phyloP scores from a whole-genome alignment of 2,113 vertebrate species.

The Hassar affinis region DNA sequence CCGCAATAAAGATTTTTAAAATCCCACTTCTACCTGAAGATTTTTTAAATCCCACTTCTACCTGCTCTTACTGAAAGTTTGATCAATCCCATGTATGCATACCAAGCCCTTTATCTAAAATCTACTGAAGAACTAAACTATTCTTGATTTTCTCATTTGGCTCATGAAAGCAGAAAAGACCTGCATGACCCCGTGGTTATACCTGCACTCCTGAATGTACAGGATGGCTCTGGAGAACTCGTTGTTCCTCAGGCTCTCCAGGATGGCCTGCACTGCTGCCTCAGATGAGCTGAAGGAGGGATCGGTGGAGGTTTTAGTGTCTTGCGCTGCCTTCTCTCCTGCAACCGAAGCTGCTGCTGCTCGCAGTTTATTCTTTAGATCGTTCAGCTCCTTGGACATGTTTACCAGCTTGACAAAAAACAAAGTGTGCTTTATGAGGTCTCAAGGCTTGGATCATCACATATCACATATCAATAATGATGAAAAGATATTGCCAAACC shows the following conservation, averaged over 20 bases:
- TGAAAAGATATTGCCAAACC: not conserved
- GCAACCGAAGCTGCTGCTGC: slow-evolving; percentile 83
- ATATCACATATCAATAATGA: not conserved
- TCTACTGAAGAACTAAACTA: not conserved
- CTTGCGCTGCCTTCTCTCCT: slow-evolving; percentile 72
- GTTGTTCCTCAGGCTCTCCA: slow-evolving; percentile 91
- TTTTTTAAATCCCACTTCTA: not conserved
- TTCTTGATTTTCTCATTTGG: not conserved
- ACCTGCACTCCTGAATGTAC: slow-evolving; percentile 96
- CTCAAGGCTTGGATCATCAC: not conserved
- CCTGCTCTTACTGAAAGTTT: not conserved
- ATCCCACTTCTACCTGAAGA: not conserved
- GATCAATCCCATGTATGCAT: not conserved
- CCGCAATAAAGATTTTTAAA: not conserved
- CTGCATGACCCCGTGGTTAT: not conserved
- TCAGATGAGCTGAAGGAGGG: slow-evolving; percentile 84
- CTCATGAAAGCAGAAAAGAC: not conserved
- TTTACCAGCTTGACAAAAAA: slow-evolving; percentile 81
- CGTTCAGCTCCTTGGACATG: slow-evolving; percentile 94
- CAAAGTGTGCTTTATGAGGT: not conserved
- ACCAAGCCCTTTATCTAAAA: not conserved
- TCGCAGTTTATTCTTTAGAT: slow-evolving; percentile 87
- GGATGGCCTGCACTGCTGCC: slow-evolving; percentile 91
- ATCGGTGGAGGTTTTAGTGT: slow-evolving; percentile 69
- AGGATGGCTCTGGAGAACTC: slow-evolving; percentile 87